phyloP scores from a whole-genome alignment of 2,888 invertebrate species.

The Boloria euphrosyne region DNA sequence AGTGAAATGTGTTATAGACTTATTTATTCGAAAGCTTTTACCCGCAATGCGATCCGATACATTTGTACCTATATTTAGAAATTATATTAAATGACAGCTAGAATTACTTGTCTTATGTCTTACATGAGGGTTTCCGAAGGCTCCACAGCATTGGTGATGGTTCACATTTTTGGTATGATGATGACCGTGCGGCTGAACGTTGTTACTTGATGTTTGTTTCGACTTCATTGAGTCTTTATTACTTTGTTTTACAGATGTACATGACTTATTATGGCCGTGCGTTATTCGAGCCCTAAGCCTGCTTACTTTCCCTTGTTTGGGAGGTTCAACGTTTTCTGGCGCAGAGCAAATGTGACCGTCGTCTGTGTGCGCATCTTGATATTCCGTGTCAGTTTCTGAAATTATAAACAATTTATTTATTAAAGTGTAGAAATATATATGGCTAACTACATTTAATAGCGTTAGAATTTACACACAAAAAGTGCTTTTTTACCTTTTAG shows the following conservation, averaged over 20 bases:
- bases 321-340: constrained; percentile 53
- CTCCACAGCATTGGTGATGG: constrained; percentile 78
- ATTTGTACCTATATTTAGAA: not conserved
- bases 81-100: constrained; percentile 69
- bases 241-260: constrained; percentile 51
- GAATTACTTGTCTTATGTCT: constrained; percentile 71
- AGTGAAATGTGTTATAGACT: too few relatives aligned
- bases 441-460: not conserved
- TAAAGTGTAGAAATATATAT: not conserved
- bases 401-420: constrained; percentile 4
- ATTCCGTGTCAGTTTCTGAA: constrained; percentile 72
- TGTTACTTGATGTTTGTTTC: constrained; percentile 45
- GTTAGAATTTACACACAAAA: constrained; percentile 1
- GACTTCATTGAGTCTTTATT: constrained; percentile 51
- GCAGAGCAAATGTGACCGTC: constrained; percentile 54
- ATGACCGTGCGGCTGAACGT: constrained; percentile 69
- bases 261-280: constrained; percentile 63
- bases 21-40: too few relatives aligned
- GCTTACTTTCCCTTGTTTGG: constrained; percentile 68
- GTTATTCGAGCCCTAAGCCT: constrained; percentile 69
- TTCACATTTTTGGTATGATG: constrained; percentile 73
- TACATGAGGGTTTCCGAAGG: constrained; percentile 76
- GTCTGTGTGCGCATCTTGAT: constrained; percentile 64
- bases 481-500: too few relatives aligned
- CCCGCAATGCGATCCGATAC: too few relatives aligned